These are phyloP conservation scores for Tragelaphus imberbis DNA, from an alignment of 2,113 vertebrate genomes.

Conservation along the genomic window DNA sequence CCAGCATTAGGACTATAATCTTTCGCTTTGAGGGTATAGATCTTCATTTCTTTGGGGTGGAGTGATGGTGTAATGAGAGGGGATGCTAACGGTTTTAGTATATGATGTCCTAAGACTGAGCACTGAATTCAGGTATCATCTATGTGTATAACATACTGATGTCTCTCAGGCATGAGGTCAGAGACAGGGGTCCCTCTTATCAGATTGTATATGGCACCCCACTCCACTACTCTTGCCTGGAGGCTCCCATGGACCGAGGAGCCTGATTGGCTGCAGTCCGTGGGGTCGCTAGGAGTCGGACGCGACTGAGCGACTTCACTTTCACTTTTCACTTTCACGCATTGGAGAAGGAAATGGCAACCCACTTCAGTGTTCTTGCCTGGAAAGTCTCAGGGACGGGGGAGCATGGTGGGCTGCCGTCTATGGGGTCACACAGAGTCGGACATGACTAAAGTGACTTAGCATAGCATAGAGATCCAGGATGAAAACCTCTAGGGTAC, in stretches of 20 bases:
- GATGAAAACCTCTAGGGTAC: neutral
- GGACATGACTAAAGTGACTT: too few relatives aligned
- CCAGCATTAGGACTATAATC: neutral
- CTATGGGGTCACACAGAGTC: too few relatives aligned
- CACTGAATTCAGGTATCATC: neutral
- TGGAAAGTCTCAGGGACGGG: too few relatives aligned
- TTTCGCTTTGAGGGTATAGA: neutral
- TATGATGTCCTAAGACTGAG: neutral
- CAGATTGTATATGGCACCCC: neutral
- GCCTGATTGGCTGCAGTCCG: too few relatives aligned
- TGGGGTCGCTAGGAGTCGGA: too few relatives aligned
- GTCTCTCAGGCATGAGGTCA: neutral
- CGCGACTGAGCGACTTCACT: too few relatives aligned
- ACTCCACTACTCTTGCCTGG: too few relatives aligned
- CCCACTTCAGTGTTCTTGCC: too few relatives aligned
- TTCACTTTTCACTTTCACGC: too few relatives aligned
- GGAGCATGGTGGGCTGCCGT: too few relatives aligned
- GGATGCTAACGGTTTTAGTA: neutral
- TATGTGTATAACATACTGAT: neutral
- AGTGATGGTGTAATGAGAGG: neutral
- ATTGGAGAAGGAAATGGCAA: too few relatives aligned
- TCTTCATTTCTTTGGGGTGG: neutral
- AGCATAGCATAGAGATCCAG: neutral
- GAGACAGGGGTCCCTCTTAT: rapidly evolving
- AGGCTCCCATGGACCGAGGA: too few relatives aligned